These are phyloP conservation scores for Hippoglossus stenolepis DNA, from an alignment of 2,113 vertebrate species.

Conservation along the genomic window DNA sequence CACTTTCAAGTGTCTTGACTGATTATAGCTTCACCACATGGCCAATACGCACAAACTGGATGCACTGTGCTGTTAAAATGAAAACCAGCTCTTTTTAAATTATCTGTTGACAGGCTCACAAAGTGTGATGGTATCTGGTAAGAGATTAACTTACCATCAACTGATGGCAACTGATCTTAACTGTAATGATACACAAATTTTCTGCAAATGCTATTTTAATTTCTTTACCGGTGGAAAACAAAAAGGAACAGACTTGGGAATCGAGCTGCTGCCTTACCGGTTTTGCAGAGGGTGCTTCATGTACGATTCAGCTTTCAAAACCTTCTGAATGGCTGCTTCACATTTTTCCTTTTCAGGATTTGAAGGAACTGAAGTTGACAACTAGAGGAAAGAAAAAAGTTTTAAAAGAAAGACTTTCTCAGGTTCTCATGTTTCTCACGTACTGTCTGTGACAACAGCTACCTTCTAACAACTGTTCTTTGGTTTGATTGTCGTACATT, in stretches of 20 bases:
- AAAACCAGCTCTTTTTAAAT: not conserved
- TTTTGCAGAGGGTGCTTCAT: constrained; percentile 98
- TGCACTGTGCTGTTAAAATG: too few species aligned
- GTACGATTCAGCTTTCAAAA: constrained; percentile 90
- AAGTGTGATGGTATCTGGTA: not conserved
- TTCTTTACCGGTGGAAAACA: too few species aligned
- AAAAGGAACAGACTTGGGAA: not conserved
- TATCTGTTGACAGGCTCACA: not conserved
- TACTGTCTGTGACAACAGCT: too few species aligned
- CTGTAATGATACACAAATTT: not conserved
- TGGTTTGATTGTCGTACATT: not conserved
- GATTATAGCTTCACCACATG: not conserved
- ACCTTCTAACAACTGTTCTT: not conserved
- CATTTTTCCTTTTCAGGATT: constrained; percentile 89
- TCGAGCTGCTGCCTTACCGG: constrained; percentile 80
- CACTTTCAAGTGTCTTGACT: not conserved
- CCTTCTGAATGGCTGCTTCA: constrained; percentile 84
- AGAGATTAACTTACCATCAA: not conserved
- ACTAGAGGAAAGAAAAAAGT: constrained; percentile 73
- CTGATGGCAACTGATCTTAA: not conserved
- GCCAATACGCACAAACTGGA: not conserved
- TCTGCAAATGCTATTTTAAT: not conserved
- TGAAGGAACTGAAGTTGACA: constrained; percentile 87
- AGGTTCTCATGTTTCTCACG: too few species aligned
- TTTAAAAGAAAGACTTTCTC: too few species aligned